phyloP scores from a whole-genome alignment of 2,888 invertebrate genomes.

The Ditula angustiorana region DNA sequence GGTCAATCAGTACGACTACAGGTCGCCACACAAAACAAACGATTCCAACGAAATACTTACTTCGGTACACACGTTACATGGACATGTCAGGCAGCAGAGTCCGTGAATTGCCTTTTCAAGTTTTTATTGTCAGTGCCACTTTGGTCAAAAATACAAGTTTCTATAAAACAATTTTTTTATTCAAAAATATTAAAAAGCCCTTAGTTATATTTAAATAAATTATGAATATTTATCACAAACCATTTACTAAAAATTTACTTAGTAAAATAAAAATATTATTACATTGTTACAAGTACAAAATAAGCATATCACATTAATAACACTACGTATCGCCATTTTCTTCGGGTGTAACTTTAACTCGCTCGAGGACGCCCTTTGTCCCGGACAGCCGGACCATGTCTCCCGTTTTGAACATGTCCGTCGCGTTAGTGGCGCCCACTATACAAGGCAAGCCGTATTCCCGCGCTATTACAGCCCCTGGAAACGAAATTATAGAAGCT shows the following conservation, averaged over 20 bases:
- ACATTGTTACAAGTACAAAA: not conserved
- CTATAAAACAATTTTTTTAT: not conserved
- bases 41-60: no score
- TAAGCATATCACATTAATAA: not conserved
- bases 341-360: slow-evolving; percentile 54
- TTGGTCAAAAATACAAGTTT: slow-evolving; percentile 15
- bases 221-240: not conserved
- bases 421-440: slow-evolving; percentile 90
- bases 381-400: slow-evolving; percentile 84
- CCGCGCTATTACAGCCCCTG: slow-evolving; percentile 93
- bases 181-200: slow-evolving; percentile 1
- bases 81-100: no score
- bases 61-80: no score
- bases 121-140: no score
- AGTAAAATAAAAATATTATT: not conserved
- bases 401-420: slow-evolving; percentile 88
- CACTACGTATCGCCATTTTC: not conserved
- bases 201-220: no score
- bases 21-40: no score
- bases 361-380: slow-evolving; percentile 72
- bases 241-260: slow-evolving; percentile 5
- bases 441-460: slow-evolving; percentile 94
- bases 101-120: no score
- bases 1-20: no score
- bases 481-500: slow-evolving; percentile 22